These are phyloP conservation scores for Saiga tatarica DNA, from an alignment of 2,113 vertebrate species.

Conservation along the genomic window DNA sequence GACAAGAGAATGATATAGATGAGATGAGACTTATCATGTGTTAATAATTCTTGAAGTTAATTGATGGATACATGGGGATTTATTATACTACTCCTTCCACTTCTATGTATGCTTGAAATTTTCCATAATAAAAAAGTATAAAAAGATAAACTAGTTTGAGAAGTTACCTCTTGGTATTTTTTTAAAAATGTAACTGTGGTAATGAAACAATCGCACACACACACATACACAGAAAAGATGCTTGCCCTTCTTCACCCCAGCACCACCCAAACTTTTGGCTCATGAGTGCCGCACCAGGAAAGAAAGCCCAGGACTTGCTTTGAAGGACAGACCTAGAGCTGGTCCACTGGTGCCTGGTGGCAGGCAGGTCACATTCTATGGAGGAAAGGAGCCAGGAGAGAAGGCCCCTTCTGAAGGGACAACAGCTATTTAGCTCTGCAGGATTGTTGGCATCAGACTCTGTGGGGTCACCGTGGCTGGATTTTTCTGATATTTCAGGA, in stretches of 20 bases:
- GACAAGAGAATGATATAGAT: not conserved
- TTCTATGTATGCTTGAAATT: not conserved
- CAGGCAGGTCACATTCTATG: not conserved
- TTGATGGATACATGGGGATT: not conserved
- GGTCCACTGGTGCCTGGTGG: accelerated
- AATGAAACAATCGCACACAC: not conserved
- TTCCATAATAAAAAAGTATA: not conserved
- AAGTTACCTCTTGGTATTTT: not conserved
- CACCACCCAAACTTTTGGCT: too few relatives aligned
- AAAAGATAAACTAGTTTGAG: not conserved
- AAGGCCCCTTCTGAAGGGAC: not conserved
- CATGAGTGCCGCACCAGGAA: not conserved
- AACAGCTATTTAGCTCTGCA: not conserved
- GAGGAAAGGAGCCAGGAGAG: not conserved
- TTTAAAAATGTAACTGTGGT: not conserved
- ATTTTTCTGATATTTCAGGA: not conserved
- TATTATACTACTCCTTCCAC: not conserved
- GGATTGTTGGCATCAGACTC: not conserved
- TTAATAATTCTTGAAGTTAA: not conserved
- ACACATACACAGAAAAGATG: not conserved
- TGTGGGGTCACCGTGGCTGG: too few relatives aligned
- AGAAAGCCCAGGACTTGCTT: not conserved
- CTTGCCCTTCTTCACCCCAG: not conserved
- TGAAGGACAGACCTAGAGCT: not conserved
- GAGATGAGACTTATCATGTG: not conserved